Conservation (phyloP, 1,140 invertebrate genomes). For the Druon quercuslanigerum region DNA sequence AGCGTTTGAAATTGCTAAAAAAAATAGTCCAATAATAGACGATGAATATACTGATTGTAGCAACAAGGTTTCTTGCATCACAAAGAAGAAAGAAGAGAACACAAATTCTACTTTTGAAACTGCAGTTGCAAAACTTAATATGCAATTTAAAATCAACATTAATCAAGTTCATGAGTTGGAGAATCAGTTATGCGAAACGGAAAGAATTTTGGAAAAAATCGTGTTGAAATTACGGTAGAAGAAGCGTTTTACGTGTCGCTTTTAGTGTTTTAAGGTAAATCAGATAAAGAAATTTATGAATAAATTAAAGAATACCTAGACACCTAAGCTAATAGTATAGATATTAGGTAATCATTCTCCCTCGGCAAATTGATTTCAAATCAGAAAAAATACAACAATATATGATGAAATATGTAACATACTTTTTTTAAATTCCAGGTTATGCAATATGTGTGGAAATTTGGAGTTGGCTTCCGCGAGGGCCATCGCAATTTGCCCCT, state of each 20-base stretch:
- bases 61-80: slow-evolving; percentile 58
- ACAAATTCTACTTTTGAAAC: slow-evolving; percentile 46
- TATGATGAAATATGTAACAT: no score
- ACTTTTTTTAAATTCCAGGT: no score
- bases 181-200: slow-evolving; percentile 62
- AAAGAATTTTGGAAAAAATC: slow-evolving; percentile 64
- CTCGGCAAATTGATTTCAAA: background rate
- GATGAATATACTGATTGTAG: slow-evolving; percentile 57
- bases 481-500: no score
- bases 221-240: background rate
- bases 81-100: slow-evolving; percentile 52
- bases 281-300: background rate
- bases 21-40: slow-evolving; percentile 58
- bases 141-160: slow-evolving; percentile 61
- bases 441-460: no score
- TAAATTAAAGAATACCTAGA: no score
- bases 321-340: no score
- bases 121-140: slow-evolving; percentile 55
- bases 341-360: background rate
- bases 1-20: slow-evolving; percentile 79
- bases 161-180: slow-evolving; percentile 61
- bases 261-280: background rate
- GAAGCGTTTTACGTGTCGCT: background rate
- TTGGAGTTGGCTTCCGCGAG: no score
- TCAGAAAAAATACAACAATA: no score